These are phyloP conservation scores for Conops quadrifasciatus DNA, from an alignment of 2,888 invertebrate species.

Conservation along the genomic window DNA sequence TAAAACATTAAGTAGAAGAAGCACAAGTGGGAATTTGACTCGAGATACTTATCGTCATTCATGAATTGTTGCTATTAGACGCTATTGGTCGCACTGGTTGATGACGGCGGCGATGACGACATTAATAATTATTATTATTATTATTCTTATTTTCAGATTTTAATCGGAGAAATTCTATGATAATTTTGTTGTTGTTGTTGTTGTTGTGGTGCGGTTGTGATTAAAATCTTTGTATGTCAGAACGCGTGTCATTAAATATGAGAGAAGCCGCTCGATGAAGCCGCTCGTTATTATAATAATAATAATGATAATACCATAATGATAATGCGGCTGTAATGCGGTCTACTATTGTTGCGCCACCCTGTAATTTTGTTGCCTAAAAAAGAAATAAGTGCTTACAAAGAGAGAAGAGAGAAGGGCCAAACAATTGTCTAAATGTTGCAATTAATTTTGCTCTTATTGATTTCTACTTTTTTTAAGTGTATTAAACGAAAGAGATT, in stretches of 20 bases:
- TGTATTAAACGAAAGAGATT: too few species aligned
- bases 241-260: not conserved
- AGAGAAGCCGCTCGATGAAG: too few species aligned
- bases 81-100: not conserved
- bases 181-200: not conserved
- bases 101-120: not conserved
- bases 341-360: too few species aligned
- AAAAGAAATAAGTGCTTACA: not conserved
- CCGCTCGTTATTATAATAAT: too few species aligned
- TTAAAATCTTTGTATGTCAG: not conserved
- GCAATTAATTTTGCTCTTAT: too few species aligned
- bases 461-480: too few species aligned
- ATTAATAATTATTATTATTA: not conserved
- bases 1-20: not conserved
- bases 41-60: not conserved
- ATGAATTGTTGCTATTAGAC: not conserved
- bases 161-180: not conserved
- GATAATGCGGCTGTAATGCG: too few species aligned
- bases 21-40: slow-evolving; percentile 8
- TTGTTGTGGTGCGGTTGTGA: not conserved
- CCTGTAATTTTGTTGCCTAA: not conserved
- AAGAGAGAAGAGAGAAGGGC: not conserved
- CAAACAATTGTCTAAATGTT: too few species aligned
- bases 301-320: too few species aligned
- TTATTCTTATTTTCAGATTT: not conserved